A percentile compares a stretch with the other conserved stretches of the same genome.
Evolutionary conservation across 1,140 invertebrate genomes (phyloP).

Genomic region (Condylostylus longicornis): DNA sequence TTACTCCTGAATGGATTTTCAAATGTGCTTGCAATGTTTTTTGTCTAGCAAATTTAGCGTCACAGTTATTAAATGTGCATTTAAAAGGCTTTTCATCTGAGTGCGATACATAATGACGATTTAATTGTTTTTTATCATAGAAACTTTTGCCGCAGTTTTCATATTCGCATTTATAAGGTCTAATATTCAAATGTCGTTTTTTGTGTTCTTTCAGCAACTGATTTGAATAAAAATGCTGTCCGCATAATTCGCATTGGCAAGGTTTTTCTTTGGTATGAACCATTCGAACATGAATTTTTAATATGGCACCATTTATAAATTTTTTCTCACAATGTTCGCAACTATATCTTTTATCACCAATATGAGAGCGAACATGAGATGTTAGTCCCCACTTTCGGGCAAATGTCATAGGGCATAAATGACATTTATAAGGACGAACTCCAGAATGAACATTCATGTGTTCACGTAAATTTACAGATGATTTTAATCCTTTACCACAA

Average conservation of each 20-base stretch:
- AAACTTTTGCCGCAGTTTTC: neutral
- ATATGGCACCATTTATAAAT: constrained; percentile 37
- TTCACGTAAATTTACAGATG: constrained; percentile 15
- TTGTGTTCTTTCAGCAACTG: neutral
- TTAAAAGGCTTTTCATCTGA: constrained; percentile 30
- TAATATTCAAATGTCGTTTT: neutral
- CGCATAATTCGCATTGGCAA: constrained; percentile 36
- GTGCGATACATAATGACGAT: constrained; percentile 23
- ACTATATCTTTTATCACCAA: constrained; percentile 32
- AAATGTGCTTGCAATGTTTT: neutral
- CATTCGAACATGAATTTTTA: constrained; percentile 37
- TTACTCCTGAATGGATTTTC: constrained; percentile 25
- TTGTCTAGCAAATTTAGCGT: constrained; percentile 1
- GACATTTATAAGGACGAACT: no score
- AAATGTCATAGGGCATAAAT: neutral
- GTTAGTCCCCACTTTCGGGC: neutral
- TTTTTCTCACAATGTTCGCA: constrained; percentile 33
- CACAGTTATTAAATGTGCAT: constrained; percentile 30
- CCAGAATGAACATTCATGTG: constrained; percentile 33
- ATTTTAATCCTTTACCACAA: neutral
- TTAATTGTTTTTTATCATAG: neutral
- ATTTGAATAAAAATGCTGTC: constrained; percentile 8
- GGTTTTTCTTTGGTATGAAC: constrained; percentile 42
- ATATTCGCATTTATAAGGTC: neutral
- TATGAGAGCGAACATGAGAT: constrained; percentile 4